Percentiles rank a stretch among this genome's conserved stretches.
Conservation (phyloP, 2,113 vertebrate species). For the Rhabdornis inornatus region DNA sequence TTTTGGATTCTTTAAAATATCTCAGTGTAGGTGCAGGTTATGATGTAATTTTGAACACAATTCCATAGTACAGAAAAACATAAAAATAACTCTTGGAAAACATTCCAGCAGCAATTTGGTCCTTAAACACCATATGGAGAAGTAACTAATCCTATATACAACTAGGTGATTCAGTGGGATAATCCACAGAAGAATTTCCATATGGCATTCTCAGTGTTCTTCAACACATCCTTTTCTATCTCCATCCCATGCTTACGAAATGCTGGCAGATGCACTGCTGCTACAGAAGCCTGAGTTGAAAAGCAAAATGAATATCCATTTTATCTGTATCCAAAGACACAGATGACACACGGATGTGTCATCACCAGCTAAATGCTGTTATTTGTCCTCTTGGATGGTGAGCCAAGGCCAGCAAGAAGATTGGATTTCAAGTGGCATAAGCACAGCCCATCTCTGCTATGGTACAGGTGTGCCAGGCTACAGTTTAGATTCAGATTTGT, state of each 20-base stretch:
- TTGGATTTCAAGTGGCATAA: neutral
- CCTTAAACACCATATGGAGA: slow-evolving; percentile 13
- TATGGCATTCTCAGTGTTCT: neutral
- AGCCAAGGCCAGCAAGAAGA: neutral
- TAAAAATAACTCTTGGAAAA: slow-evolving; percentile 15
- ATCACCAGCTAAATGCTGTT: neutral
- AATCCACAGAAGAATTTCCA: slow-evolving; percentile 18
- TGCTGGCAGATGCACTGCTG: neutral
- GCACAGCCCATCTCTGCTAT: rapidly evolving
- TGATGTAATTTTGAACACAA: neutral
- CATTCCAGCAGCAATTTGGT: neutral
- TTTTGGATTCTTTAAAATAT: neutral
- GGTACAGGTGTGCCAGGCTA: neutral
- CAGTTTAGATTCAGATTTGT: neutral
- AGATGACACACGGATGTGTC: neutral
- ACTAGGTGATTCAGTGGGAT: neutral
- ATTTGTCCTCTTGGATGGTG: neutral
- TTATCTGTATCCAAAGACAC: neutral
- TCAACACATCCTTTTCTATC: neutral
- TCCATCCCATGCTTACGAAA: neutral
- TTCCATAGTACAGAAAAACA: neutral
- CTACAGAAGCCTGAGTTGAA: neutral
- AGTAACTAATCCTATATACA: neutral
- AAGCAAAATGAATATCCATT: neutral
- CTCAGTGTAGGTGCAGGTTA: neutral